Evolutionary conservation across 1,140 invertebrate genomes (phyloP).

Genomic region (Brachionus plicatilis): DNA sequence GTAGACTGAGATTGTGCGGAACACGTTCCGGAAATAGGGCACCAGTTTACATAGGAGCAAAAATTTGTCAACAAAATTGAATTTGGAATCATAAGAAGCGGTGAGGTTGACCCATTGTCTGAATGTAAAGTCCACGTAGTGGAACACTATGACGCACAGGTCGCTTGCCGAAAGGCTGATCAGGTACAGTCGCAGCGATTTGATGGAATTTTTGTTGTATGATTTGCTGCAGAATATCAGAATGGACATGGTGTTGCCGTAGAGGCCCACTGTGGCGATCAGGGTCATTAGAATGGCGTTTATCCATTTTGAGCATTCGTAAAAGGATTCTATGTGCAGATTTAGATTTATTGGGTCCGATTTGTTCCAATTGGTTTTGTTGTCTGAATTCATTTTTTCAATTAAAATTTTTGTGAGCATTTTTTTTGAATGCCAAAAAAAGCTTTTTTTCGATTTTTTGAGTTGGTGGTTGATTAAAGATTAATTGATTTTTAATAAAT

Average conservation of each 20-base stretch:
- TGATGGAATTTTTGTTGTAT: slow-evolving; percentile 33
- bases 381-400: neutral
- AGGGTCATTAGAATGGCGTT: slow-evolving; percentile 11
- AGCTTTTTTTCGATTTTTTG: neutral
- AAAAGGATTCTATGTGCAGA: neutral
- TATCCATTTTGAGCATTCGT: slow-evolving; percentile 7
- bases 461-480: neutral
- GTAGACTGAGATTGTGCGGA: neutral
- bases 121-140: slow-evolving; percentile 22
- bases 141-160: neutral
- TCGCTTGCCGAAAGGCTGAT: neutral
- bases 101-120: slow-evolving; percentile 10
- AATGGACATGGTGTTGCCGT: neutral
- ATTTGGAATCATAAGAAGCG: neutral
- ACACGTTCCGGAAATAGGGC: neutral
- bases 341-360: neutral
- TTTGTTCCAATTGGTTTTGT: neutral
- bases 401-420: neutral
- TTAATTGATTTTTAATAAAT: neutral
- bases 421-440: neutral
- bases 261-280: neutral
- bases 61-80: slow-evolving; percentile 35
- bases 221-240: slow-evolving; percentile 6
- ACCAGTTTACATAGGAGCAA: neutral
- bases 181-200: neutral